phyloP scores from a whole-genome alignment of 2,113 vertebrate species.

The Panthera tigris region DNA sequence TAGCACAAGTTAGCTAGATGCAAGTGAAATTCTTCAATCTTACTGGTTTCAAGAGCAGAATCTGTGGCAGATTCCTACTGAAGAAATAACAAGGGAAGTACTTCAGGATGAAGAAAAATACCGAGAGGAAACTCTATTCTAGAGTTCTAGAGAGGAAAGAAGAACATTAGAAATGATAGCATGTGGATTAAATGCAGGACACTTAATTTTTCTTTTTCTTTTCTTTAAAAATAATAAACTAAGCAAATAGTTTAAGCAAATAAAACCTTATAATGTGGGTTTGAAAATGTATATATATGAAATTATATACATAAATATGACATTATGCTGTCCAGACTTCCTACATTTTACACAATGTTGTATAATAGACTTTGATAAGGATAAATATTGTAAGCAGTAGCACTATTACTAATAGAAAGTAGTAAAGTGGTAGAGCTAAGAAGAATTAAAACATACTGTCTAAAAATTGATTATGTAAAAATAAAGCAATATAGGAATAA shows the following conservation, averaged over 20 bases:
- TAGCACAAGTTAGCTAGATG: not conserved
- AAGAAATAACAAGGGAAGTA: not conserved
- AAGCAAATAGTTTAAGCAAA: not conserved
- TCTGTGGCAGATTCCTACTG: not conserved
- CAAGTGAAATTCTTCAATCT: not conserved
- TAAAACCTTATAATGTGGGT: too few relatives aligned
- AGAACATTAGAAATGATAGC: not conserved
- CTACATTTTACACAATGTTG: not conserved
- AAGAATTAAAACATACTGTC: too few relatives aligned
- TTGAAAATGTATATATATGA: not conserved
- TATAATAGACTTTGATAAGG: not conserved
- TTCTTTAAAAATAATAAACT: not conserved
- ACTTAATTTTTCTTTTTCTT: not conserved
- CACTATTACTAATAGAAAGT: not conserved
- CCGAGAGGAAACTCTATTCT: not conserved
- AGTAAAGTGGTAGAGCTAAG: not conserved
- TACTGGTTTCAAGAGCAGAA: not conserved
- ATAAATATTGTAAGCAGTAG: not conserved
- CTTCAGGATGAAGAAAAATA: not conserved
- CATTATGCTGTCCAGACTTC: not conserved
- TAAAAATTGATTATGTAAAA: too few relatives aligned
- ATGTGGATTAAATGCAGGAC: not conserved
- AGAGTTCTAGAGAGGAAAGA: not conserved
- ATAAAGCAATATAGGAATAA: too few relatives aligned
- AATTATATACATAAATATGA: not conserved